These are phyloP conservation scores for Torymus tubicola DNA, from an alignment of 2,888 invertebrate genomes.

Conservation along the genomic window DNA sequence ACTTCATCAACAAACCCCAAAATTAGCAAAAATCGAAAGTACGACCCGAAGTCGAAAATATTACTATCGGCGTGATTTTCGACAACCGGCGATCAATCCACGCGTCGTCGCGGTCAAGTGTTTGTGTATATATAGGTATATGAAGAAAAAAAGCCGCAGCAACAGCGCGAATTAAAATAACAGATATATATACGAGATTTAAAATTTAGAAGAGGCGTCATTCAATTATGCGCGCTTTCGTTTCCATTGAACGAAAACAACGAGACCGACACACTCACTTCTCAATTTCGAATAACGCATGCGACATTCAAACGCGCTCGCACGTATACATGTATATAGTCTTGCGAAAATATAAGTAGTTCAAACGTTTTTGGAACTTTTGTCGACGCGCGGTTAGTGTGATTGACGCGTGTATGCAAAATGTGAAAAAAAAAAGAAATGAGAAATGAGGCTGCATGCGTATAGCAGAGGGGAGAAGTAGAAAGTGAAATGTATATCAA, in stretches of 20 bases:
- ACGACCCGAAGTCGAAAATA: no score
- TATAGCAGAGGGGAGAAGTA: no score
- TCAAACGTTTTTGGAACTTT: neutral
- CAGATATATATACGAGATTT: neutral
- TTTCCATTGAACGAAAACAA: constrained; percentile 31
- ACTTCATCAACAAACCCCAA: no score
- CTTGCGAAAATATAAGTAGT: constrained; percentile 2
- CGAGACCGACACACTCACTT: neutral
- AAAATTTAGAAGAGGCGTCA: constrained; percentile 18
- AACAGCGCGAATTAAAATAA: constrained; percentile 7
- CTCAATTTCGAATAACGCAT: neutral
- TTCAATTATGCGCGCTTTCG: constrained; percentile 24
- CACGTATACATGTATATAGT: no score
- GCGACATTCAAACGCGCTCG: neutral
- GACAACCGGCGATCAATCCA: constrained; percentile 10
- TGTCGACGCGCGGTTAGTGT: no score
- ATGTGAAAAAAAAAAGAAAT: no score
- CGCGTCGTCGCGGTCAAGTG: neutral
- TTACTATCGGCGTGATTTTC: no score
- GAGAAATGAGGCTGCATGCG: no score
- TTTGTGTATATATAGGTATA: no score
- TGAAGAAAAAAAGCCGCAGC: constrained; percentile 33
- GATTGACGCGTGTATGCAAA: no score
- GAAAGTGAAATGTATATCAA: no score
- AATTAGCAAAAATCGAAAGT: no score